phyloP scores from a whole-genome alignment of 2,888 invertebrate genomes.

The Cordilura impudica region DNA sequence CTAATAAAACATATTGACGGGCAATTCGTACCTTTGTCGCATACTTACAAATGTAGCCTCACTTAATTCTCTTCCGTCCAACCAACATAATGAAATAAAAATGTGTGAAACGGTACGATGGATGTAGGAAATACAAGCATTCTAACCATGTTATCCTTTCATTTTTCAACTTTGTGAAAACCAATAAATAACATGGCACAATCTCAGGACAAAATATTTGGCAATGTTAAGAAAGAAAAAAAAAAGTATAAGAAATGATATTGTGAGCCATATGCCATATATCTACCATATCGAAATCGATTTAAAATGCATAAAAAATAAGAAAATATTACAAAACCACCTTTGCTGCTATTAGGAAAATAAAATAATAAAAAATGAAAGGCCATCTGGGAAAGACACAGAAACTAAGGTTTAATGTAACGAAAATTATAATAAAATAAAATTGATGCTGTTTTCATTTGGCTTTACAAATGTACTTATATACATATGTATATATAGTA shows the following conservation, averaged over 20 bases:
- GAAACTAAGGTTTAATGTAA: conserved; percentile 4
- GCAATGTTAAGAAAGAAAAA: conserved; percentile 71
- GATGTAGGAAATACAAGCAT: conserved; percentile 13
- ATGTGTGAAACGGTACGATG: neutral
- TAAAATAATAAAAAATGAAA: neutral
- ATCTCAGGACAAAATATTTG: conserved; percentile 74
- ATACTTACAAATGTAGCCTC: conserved; percentile 36
- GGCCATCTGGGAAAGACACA: neutral
- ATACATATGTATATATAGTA: neutral
- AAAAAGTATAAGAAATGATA: conserved; percentile 62
- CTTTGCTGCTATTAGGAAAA: conserved; percentile 26
- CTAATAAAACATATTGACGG: conserved; percentile 74
- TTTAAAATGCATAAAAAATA: conserved; percentile 56
- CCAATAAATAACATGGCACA: conserved; percentile 75
- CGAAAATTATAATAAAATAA: conserved; percentile 39
- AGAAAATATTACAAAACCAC: conserved; percentile 42
- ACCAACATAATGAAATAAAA: conserved; percentile 28
- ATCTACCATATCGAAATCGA: conserved; percentile 52
- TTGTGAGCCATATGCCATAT: conserved; percentile 12
- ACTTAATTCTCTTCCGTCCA: neutral
- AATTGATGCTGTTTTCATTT: conserved; percentile 23
- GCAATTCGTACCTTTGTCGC: conserved; percentile 70
- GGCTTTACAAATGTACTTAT: neutral
- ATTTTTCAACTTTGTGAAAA: conserved; percentile 49
- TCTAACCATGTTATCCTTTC: conserved; percentile 56